phyloP scores from a whole-genome alignment of 2,113 vertebrate genomes.

The Cyprinodon variegatus region DNA sequence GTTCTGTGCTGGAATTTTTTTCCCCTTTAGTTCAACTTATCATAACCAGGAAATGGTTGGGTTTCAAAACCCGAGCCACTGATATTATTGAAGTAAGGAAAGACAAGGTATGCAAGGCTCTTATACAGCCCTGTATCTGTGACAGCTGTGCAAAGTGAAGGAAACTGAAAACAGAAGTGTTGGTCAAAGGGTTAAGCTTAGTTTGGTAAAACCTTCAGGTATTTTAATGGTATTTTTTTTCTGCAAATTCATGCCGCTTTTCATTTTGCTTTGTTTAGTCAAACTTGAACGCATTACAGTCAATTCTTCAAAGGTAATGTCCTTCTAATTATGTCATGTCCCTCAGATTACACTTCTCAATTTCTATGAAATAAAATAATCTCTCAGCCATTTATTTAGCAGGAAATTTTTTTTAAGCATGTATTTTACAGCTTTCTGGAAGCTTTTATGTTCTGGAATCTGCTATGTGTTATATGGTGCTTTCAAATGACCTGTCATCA shows the following conservation, averaged over 20 bases:
- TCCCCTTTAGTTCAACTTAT: neutral
- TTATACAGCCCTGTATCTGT: neutral
- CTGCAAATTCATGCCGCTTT: too few species aligned
- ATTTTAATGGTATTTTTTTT: neutral
- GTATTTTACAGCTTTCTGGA: too few species aligned
- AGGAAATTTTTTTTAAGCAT: too few species aligned
- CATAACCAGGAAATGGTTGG: neutral
- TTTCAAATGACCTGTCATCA: too few species aligned
- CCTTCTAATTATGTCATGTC: too few species aligned
- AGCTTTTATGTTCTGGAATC: too few species aligned
- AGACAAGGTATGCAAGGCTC: neutral
- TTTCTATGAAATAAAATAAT: neutral
- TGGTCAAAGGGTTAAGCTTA: neutral
- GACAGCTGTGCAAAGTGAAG: neutral
- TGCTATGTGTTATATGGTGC: too few species aligned
- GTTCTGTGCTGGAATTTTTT: slow-evolving; percentile 5
- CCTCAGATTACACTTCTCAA: neutral
- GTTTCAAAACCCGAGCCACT: slow-evolving; percentile 20
- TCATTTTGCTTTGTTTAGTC: too few species aligned
- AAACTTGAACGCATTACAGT: too few species aligned
- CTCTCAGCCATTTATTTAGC: too few species aligned
- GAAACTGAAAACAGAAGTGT: neutral
- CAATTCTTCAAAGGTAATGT: too few species aligned
- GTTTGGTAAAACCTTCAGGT: neutral
- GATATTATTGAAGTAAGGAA: neutral